Percentiles rank a stretch among this genome's conserved stretches.
Conservation (phyloP, 2,888 invertebrate genomes). For the Ariolimax columbianus region DNA sequence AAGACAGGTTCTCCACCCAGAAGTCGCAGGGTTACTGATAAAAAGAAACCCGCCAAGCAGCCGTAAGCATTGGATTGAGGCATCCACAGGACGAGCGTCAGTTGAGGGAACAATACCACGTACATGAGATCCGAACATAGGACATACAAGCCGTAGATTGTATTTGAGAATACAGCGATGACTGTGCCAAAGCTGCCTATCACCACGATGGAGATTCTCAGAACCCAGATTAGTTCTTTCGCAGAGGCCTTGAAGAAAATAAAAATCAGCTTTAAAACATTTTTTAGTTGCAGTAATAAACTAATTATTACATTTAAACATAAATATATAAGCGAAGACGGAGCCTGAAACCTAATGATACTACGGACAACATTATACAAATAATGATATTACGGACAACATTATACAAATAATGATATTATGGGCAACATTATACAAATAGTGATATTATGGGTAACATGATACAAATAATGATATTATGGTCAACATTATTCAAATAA, state of each 20-base stretch:
- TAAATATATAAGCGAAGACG: neutral
- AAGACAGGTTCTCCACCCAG: constrained; percentile 92
- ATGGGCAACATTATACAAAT: too few relatives aligned
- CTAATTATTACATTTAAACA: neutral
- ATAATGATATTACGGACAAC: too few relatives aligned
- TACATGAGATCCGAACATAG: constrained; percentile 65
- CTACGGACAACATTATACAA: too few relatives aligned
- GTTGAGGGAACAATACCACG: constrained; percentile 65
- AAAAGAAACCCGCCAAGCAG: constrained; percentile 80
- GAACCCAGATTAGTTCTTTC: constrained; percentile 62
- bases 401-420: too few relatives aligned
- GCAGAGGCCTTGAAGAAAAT: constrained; percentile 59
- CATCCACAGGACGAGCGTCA: constrained; percentile 63
- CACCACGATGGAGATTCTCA: constrained; percentile 60
- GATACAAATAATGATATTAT: too few relatives aligned
- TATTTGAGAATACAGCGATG: constrained; percentile 59
- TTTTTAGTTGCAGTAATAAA: neutral
- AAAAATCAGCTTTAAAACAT: neutral
- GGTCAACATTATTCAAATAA: too few relatives aligned
- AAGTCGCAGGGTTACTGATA: constrained; percentile 87
- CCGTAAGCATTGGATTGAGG: constrained; percentile 61
- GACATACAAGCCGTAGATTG: constrained; percentile 64
- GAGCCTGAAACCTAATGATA: too few relatives aligned
- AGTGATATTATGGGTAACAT: too few relatives aligned
- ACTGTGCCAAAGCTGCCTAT: constrained; percentile 58